Evolutionary conservation across 1,140 invertebrate genomes (phyloP).

Genomic region (Choristoneura fumiferana): DNA sequence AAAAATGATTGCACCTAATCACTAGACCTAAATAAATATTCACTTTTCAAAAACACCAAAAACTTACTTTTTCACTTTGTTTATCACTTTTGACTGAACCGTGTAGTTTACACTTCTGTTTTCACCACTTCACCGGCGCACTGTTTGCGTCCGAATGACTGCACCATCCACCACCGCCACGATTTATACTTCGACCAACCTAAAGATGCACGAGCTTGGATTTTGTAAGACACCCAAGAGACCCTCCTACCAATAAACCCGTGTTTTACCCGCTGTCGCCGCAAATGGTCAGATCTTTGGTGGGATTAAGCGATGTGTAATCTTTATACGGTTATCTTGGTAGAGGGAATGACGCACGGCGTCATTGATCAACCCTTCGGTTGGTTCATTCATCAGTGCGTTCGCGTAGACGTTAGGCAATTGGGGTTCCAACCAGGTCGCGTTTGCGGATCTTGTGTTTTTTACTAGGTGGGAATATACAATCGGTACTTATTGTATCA

Average conservation of each 20-base stretch:
- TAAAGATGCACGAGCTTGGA: conserved; percentile 67
- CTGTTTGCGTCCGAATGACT: conserved; percentile 69
- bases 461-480: conserved; percentile 17
- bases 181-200: conserved; percentile 73
- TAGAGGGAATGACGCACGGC: conserved; percentile 56
- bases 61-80: conserved; percentile 68
- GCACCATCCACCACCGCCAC: conserved; percentile 57
- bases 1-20: neutral
- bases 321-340: conserved; percentile 31
- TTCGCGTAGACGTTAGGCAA: conserved; percentile 66
- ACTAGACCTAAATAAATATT: neutral
- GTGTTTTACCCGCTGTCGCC: neutral
- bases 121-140: conserved; percentile 65
- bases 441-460: conserved; percentile 52
- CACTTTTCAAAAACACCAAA: conserved; percentile 1
- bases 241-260: conserved; percentile 54
- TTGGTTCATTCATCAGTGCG: conserved; percentile 53
- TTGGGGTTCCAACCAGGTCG: conserved; percentile 59
- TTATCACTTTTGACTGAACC: conserved; percentile 41
- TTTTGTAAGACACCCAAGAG: conserved; percentile 71
- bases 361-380: conserved; percentile 66
- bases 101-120: conserved; percentile 37
- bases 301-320: conserved; percentile 19
- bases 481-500: conserved; percentile 4
- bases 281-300: conserved; percentile 3